A percentile compares a stretch with the other conserved stretches of the same genome.
Conservation (phyloP, 1,140 invertebrate genomes). For the Trichonephila inaurata region DNA sequence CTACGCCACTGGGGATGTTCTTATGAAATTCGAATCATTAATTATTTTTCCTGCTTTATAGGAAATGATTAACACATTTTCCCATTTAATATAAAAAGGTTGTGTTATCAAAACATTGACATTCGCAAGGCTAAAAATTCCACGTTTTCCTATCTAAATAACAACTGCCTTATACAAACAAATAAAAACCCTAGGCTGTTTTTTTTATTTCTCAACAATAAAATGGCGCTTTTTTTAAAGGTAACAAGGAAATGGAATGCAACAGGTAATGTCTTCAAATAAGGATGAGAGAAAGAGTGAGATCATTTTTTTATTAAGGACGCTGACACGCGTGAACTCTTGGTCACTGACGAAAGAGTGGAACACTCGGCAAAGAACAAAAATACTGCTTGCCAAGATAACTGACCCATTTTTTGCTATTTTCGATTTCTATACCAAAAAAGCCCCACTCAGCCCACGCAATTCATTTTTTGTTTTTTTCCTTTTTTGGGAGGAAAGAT, state of each 20-base stretch:
- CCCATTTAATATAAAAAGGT: not conserved
- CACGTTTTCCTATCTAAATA: not conserved
- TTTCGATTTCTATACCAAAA: not conserved
- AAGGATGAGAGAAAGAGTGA: not conserved
- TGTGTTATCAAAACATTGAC: not conserved
- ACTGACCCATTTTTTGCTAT: not conserved
- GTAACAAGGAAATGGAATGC: conserved; percentile 13
- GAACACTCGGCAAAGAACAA: not conserved
- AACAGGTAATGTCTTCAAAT: conserved; percentile 4
- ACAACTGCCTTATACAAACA: not conserved
- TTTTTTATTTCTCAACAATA: not conserved
- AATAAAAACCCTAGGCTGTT: not conserved
- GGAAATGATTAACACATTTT: not conserved
- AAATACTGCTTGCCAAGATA: not conserved
- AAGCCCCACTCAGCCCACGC: not conserved
- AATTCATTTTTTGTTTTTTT: not conserved
- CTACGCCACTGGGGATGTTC: too few species aligned
- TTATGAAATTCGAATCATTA: too few species aligned
- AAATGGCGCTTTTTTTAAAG: not conserved
- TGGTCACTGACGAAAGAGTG: conserved; percentile 3
- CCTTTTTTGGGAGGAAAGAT: not conserved
- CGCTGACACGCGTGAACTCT: conserved; percentile 15
- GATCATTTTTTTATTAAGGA: conserved; percentile 37
- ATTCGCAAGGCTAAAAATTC: not conserved
- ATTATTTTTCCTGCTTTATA: too few species aligned